Percentiles rank a stretch among this genome's conserved stretches.
Conservation (phyloP, 1,140 invertebrate species). For the Onthophagus taurus region DNA sequence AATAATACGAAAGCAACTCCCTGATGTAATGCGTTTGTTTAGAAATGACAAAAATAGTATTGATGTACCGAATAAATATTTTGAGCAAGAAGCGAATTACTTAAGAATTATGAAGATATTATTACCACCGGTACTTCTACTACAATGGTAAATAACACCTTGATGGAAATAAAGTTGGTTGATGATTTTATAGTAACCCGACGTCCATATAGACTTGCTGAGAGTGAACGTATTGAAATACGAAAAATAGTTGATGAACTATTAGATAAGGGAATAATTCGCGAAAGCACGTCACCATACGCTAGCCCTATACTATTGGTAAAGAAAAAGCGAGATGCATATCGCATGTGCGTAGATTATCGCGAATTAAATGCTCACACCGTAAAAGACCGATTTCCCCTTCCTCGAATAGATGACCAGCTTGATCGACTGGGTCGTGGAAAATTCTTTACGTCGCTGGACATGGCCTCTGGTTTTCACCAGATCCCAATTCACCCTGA, state of each 20-base stretch:
- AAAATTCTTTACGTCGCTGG: conserved; percentile 6
- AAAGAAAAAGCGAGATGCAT: neutral
- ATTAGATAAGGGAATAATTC: neutral
- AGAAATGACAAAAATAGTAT: neutral
- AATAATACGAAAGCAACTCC: neutral
- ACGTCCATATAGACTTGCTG: neutral
- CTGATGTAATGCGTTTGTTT: neutral
- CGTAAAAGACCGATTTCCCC: conserved; percentile 1
- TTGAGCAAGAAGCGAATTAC: neutral
- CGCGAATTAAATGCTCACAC: neutral
- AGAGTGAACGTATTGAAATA: neutral
- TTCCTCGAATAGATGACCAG: neutral
- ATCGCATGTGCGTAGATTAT: neutral
- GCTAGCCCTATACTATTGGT: conserved; percentile 6
- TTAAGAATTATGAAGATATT: neutral
- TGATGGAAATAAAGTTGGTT: neutral
- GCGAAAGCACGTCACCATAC: neutral
- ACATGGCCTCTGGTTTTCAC: neutral
- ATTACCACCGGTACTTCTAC: neutral
- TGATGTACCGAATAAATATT: neutral
- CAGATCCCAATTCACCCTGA: neutral
- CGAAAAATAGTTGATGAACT: neutral
- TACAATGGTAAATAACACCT: neutral
- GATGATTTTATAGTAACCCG: neutral
- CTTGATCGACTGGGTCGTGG: neutral